Base-by-base conservation (phyloP, 2,113 vertebrate genomes). In the Acrocephalus kingi region DNA sequence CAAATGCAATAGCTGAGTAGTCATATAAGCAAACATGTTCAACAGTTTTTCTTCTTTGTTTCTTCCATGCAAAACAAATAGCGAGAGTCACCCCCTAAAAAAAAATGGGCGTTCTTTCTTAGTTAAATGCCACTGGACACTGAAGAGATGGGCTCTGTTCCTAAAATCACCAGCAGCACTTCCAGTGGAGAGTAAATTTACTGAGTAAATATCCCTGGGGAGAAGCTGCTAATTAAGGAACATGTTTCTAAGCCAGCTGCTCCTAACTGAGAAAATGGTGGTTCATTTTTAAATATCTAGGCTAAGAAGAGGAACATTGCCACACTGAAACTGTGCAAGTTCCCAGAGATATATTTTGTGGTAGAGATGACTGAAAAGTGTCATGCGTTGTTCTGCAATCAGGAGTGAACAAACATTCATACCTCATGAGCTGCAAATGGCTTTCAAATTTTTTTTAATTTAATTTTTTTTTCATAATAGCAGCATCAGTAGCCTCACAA, bases 181-280 rank as follows among this genome's bases (percentile, higher is more conserved):
- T 97, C 74, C 61, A 87, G 25, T 92, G 68, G 96, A 93, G 62
- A 97, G 76, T 94, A 90, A 97, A 97, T 97, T 97, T 96, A 94
- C 89, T 75, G 76, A 97, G 85, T 88, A 92, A 93, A 95, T 91
- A 95, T 94, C 93, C 80, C 93, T 63, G 74, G 79, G 91, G 97
- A 97, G 80, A 97, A 91, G 71, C 11, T 52, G 85, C 88, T 97
- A 97, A 98, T 98, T 97, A 97, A 97, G 71, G 88, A 92, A 15
- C 74, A 90, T 88, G 49, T 95, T 97, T 98, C 85, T 86, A 67
- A 93, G 85, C 89, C 97, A 98, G 96, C 96, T 98, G 96, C 95
- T 97, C 45, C 80, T 93, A 68, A 62, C 55, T 1, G 2, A 81
- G 64, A 90, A 73, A 89, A 82, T 11, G 1, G 64, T 95, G 59